phyloP scores from a whole-genome alignment of 2,113 vertebrate species.

The Tachycineta bicolor region DNA sequence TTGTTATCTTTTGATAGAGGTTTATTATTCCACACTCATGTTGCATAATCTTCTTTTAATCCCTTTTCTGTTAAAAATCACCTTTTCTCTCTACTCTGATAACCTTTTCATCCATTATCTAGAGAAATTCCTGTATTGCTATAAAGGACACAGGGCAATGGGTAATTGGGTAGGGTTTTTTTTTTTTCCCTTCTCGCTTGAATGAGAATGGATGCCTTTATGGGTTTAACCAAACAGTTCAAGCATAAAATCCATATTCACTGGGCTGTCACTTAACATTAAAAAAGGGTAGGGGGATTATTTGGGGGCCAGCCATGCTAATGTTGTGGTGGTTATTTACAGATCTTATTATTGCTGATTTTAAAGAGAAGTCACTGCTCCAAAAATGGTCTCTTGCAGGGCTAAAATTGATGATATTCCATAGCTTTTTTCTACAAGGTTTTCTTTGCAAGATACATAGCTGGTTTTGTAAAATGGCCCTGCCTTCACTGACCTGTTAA shows the following conservation, averaged over 20 bases:
- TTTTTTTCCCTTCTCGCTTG: slow-evolving; percentile 31
- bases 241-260: slow-evolving; percentile 73
- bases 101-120: slow-evolving; percentile 74
- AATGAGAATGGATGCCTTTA: slow-evolving; percentile 62
- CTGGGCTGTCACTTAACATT: slow-evolving; percentile 65
- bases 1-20: slow-evolving; percentile 7
- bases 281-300: slow-evolving; percentile 53
- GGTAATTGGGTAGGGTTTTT: slow-evolving; percentile 64
- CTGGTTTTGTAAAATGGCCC: neutral
- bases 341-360: slow-evolving; percentile 28
- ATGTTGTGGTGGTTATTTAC: slow-evolving; percentile 53
- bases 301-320: slow-evolving; percentile 40
- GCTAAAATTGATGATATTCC: neutral
- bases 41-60: slow-evolving; percentile 69
- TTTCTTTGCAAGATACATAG: neutral
- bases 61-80: slow-evolving; percentile 57
- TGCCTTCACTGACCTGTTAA: neutral
- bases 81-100: slow-evolving; percentile 66
- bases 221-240: slow-evolving; percentile 69
- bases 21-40: slow-evolving; percentile 53
- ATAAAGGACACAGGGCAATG: slow-evolving; percentile 67
- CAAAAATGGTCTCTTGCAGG: neutral
- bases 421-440: neutral
- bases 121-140: slow-evolving; percentile 67
- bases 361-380: slow-evolving; percentile 16